These are phyloP conservation scores for Chymomyza caudatula DNA, from an alignment of 2,888 invertebrate species.

Conservation along the genomic window DNA sequence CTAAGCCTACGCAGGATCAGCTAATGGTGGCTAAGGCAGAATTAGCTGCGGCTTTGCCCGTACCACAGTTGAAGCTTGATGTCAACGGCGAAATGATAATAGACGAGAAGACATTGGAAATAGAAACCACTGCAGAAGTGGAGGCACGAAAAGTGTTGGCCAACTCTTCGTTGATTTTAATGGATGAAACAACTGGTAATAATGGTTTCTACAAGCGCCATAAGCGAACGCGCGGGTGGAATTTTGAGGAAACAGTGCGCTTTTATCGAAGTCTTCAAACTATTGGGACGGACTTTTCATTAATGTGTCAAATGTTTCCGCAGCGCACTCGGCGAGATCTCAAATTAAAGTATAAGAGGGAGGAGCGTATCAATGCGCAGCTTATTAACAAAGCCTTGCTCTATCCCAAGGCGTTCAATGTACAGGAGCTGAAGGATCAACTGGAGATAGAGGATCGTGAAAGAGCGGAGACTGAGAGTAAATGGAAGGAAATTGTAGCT, in stretches of 20 bases:
- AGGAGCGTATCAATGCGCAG: slow-evolving; percentile 87
- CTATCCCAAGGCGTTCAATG: slow-evolving; percentile 84
- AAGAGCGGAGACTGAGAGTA: slow-evolving; percentile 52
- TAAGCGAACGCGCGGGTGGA: slow-evolving; percentile 86
- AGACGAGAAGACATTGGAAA: slow-evolving; percentile 88
- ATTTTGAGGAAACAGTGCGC: slow-evolving; percentile 87
- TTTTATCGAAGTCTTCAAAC: slow-evolving; percentile 94
- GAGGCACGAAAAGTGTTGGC: slow-evolving; percentile 83
- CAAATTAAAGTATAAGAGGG: slow-evolving; percentile 95
- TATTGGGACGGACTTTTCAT: slow-evolving; percentile 94
- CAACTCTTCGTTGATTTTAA: slow-evolving; percentile 82
- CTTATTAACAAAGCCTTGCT: slow-evolving; percentile 87
- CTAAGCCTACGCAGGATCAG: slow-evolving; percentile 36
- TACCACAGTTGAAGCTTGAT: slow-evolving; percentile 91
- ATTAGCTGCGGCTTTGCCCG: slow-evolving; percentile 80
- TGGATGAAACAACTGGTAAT: slow-evolving; percentile 80
- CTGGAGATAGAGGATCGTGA: slow-evolving; percentile 78
- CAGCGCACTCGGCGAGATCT: slow-evolving; percentile 88
- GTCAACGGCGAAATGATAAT: slow-evolving; percentile 90
- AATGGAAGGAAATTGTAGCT: slow-evolving; percentile 60
- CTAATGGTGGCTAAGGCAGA: slow-evolving; percentile 40
- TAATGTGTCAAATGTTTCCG: slow-evolving; percentile 91
- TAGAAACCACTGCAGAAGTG: slow-evolving; percentile 83
- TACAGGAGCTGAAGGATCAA: slow-evolving; percentile 81
- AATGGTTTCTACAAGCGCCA: slow-evolving; percentile 84